phyloP scores from a whole-genome alignment of 2,888 invertebrate genomes.

The Morpho achilles region DNA sequence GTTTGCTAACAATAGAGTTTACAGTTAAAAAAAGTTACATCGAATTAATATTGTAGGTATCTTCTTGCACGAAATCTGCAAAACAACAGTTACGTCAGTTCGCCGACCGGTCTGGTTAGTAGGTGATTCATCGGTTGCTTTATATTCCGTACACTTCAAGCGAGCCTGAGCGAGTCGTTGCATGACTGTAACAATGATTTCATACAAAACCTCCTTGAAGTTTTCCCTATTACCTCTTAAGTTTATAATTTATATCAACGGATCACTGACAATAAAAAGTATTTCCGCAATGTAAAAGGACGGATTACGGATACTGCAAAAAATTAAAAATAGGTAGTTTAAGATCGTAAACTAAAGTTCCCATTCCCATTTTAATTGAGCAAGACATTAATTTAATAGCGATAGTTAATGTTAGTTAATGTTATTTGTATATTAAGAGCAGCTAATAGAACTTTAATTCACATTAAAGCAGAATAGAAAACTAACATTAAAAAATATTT shows the following conservation, averaged over 20 bases:
- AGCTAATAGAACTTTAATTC: too few relatives aligned
- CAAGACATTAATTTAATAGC: too few relatives aligned
- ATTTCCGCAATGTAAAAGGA: too few relatives aligned
- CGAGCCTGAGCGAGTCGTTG: conserved; percentile 8
- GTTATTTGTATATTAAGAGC: too few relatives aligned
- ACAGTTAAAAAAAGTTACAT: conserved; percentile 2
- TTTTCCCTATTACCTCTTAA: conserved; percentile 8
- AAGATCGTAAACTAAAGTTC: too few relatives aligned
- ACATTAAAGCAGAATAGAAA: too few relatives aligned
- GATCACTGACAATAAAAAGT: too few relatives aligned
- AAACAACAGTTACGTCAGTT: conserved; percentile 21
- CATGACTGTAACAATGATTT: conserved; percentile 20
- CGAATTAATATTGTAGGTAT: neutral
- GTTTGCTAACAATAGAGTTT: neutral
- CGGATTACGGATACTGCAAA: too few relatives aligned
- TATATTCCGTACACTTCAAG: conserved; percentile 22
- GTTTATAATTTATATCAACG: neutral
- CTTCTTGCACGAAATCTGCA: conserved; percentile 1
- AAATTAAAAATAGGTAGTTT: too few relatives aligned
- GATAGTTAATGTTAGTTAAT: too few relatives aligned
- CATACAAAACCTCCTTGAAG: conserved; percentile 21
- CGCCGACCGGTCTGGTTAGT: conserved; percentile 9
- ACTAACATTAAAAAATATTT: too few relatives aligned
- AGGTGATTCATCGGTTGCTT: conserved; percentile 27
- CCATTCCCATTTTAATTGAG: too few relatives aligned